Evolutionary conservation across 2,797 vertebrate species (phyloP).

Genomic region (Heterohyrax brucei): DNA sequence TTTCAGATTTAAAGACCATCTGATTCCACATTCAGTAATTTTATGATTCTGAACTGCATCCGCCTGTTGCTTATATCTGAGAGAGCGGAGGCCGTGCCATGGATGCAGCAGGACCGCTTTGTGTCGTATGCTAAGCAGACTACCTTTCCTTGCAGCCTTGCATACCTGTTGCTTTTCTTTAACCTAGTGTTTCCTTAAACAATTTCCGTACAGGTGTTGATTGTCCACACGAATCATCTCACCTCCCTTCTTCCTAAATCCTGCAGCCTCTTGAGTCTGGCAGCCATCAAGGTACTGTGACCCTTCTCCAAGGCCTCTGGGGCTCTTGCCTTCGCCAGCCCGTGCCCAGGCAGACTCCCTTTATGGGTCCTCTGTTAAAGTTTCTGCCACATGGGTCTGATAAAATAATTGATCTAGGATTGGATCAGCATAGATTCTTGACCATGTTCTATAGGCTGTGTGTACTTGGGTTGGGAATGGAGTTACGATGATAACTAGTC

Average conservation of each 20-base stretch:
- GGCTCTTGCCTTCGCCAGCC: not conserved
- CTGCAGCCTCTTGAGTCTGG: constrained; percentile 92
- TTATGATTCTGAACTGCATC: not conserved
- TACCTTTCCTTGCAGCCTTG: not conserved
- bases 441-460: not conserved
- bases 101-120: fast-evolving
- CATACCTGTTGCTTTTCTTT: not conserved
- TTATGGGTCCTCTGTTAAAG: not conserved
- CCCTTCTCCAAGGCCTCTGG: not conserved
- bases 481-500: not conserved
- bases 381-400: not conserved
- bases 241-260: constrained; percentile 94
- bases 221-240: constrained; percentile 95
- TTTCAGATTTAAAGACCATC: not conserved
- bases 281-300: constrained; percentile 94
- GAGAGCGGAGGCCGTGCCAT: not conserved
- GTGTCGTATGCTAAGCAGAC: fast-evolving
- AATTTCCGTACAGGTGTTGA: constrained; percentile 93
- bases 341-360: not conserved
- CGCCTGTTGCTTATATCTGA: not conserved
- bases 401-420: not conserved
- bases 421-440: not conserved
- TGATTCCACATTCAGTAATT: not conserved
- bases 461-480: fast-evolving
- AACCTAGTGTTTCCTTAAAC: fast-evolving